phyloP scores from a whole-genome alignment of 2,888 invertebrate species.

The Timandra comae region DNA sequence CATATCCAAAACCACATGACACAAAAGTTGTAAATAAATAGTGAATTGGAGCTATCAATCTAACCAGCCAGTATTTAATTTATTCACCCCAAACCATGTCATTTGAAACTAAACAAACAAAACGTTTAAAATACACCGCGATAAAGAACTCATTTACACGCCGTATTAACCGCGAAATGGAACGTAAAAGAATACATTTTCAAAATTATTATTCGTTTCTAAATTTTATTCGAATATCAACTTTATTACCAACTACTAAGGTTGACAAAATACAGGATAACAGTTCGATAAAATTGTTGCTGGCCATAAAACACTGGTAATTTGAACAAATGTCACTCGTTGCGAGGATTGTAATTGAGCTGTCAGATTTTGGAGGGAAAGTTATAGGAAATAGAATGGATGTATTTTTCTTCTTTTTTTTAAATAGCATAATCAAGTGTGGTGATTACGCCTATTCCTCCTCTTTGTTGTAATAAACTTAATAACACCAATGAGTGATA shows the following conservation, averaged over 20 bases:
- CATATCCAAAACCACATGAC: too few relatives aligned
- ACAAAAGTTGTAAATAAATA: too few relatives aligned
- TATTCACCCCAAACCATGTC: constrained; percentile 57
- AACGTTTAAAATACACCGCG: constrained; percentile 56
- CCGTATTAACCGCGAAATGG: constrained; percentile 67
- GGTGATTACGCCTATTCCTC: too few relatives aligned
- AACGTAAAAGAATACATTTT: constrained; percentile 52
- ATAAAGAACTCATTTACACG: constrained; percentile 76
- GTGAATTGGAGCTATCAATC: too few relatives aligned
- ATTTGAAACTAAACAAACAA: constrained; percentile 56
- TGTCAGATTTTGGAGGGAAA: constrained; percentile 66
- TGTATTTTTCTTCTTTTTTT: neutral
- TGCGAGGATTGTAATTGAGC: constrained; percentile 58
- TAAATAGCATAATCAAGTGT: too few relatives aligned
- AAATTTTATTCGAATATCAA: constrained; percentile 17
- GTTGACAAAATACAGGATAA: constrained; percentile 5
- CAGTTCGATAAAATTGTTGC: constrained; percentile 17
- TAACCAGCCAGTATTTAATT: constrained; percentile 36
- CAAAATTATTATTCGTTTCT: constrained; percentile 21
- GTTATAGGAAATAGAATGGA: constrained; percentile 7
- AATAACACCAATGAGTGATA: too few relatives aligned
- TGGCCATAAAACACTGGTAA: constrained; percentile 48
- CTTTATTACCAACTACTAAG: constrained; percentile 11
- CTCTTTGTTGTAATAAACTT: too few relatives aligned
- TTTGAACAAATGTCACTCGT: constrained; percentile 71